A percentile compares a stretch with the other conserved stretches of the same genome.
Conservation (phyloP, 2,113 vertebrate genomes). For the Ophiodon elongatus region DNA sequence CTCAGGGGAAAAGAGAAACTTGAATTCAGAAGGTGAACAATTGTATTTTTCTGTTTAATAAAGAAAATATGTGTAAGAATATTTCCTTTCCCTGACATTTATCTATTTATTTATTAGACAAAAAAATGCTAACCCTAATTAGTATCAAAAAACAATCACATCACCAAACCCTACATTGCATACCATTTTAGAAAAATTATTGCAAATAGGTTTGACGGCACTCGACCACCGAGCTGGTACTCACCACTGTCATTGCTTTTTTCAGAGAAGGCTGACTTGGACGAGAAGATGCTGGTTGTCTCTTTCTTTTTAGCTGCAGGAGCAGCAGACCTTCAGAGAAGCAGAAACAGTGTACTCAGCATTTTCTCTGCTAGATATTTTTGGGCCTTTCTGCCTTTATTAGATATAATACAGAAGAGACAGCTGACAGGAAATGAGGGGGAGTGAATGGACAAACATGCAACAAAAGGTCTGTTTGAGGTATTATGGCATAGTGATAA, state of each 20-base stretch:
- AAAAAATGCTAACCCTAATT: neutral
- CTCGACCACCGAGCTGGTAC: slow-evolving; percentile 28
- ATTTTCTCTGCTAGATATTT: neutral
- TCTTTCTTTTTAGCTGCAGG: slow-evolving; percentile 86
- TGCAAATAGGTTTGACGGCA: neutral
- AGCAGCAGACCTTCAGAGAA: slow-evolving; percentile 78
- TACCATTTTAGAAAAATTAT: neutral
- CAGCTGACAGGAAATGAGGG: neutral
- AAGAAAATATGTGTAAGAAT: too few relatives aligned
- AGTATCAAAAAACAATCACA: neutral
- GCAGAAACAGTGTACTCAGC: neutral
- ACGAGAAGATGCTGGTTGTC: slow-evolving; percentile 74
- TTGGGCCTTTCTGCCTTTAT: neutral
- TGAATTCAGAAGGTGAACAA: neutral
- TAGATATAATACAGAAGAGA: neutral
- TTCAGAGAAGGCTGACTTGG: slow-evolving; percentile 86
- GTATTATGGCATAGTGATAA: neutral
- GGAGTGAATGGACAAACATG: neutral
- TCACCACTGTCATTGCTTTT: slow-evolving; percentile 92
- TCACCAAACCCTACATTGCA: neutral
- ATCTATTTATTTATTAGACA: too few relatives aligned
- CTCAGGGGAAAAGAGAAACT: neutral
- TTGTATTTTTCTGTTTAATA: too few relatives aligned
- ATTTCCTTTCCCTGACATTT: too few relatives aligned
- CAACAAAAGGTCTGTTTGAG: neutral